A percentile compares a stretch with the other conserved stretches of the same genome.
Evolutionary conservation across 2,113 vertebrate genomes (phyloP).

Genomic region (Apteryx owenii): DNA sequence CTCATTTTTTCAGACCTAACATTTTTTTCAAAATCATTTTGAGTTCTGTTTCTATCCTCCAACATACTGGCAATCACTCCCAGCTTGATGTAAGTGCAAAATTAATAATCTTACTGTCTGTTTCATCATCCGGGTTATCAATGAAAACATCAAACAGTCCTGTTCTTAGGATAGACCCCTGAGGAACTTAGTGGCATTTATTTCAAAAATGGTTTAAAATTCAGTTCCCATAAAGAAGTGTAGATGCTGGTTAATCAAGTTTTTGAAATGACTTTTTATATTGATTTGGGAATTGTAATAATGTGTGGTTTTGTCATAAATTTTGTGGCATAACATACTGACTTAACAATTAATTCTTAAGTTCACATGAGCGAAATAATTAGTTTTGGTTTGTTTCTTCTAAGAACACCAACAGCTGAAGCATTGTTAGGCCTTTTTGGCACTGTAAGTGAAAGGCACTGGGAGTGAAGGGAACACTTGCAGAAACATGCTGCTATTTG

Average conservation of each 20-base stretch:
- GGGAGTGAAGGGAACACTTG: background rate
- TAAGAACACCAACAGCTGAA: background rate
- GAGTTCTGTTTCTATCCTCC: background rate
- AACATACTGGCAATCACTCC: background rate
- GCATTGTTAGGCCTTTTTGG: background rate
- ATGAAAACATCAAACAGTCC: background rate
- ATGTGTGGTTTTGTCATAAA: background rate
- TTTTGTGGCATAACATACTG: background rate
- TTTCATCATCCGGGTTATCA: conserved; percentile 11
- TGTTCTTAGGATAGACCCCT: background rate
- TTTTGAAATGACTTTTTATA: background rate
- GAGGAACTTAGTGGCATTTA: background rate
- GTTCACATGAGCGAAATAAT: background rate
- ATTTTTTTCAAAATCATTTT: background rate
- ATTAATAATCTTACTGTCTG: conserved; percentile 17
- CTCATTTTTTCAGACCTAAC: background rate
- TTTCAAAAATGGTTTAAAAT: background rate
- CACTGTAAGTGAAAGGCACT: background rate
- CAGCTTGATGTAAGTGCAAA: background rate
- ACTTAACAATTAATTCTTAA: background rate
- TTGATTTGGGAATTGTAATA: background rate
- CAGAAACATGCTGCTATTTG: background rate
- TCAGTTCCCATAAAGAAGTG: background rate
- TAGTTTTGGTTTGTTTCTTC: background rate
- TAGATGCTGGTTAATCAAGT: background rate